Evolutionary conservation across 1,140 invertebrate genomes (phyloP), one percentile per base, ranked within the genome.

Genomic region (Stegodyphus dumicola): DNA sequence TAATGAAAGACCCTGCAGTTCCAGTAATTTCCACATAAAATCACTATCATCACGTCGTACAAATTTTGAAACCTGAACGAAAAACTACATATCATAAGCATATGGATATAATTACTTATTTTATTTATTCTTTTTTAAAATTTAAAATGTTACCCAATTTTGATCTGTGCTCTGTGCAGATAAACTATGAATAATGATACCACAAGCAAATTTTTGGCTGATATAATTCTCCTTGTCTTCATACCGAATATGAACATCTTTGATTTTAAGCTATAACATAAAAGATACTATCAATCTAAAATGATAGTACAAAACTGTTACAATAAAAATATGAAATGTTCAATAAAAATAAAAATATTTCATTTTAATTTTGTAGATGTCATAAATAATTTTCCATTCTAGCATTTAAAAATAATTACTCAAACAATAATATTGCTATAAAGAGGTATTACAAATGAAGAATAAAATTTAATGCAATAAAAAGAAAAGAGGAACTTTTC

Each of bases 1-100:
- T 18, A 98, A 89, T 5, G 95, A 95, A 88, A 99, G 93, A 85
- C 95, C 94, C 89, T 95, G 93, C 74, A 99, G 91, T 91, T 98
- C 96, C 71, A 99, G 91, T 66, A 98, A 91, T 91, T 99, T 99
- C 90, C 95, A 97, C 87, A 89, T 90, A 87, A 91, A 91, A 52
- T 91, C 90, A n/a, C 89, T 89, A 51, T 89, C 88, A 73, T 89
- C 88, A 56, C 90, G 88, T 79, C 89, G 90, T 7, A 93, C 92
- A 91, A 92, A 92, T 87, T 91, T 91, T 54, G 90, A 88, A 33
- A 88, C 88, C 91, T 92, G 87, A 75, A 89, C 6, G 60, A 7
- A 77, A 76, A 85, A 60, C 69, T 60, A 60, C 9, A 60, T 60
- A 5, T 15, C 0, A n/a, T 67, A 7, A 67, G 6, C 13, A 67